Percentiles rank a stretch among this genome's conserved stretches.
phyloP scores from a whole-genome alignment of 2,797 vertebrate genomes.

The Clarias platycephalus region DNA sequence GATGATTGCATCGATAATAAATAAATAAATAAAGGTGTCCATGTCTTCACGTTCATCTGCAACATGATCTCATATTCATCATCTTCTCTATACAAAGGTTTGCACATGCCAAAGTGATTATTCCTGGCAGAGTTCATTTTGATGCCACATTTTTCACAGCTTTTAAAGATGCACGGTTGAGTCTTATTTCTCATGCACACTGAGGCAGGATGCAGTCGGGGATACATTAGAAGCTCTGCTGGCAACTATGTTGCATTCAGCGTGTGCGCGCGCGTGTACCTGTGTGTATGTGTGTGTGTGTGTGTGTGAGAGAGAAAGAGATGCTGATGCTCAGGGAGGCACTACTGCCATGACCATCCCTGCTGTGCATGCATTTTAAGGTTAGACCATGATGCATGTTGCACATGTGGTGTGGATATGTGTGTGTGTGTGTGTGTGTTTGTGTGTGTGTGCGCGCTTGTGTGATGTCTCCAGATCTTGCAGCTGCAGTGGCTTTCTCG shows the following conservation, averaged over 20 bases:
- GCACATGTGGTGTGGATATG: too few species aligned
- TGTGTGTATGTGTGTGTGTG: neutral
- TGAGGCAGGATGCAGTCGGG: conserved; percentile 37
- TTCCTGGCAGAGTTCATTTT: neutral
- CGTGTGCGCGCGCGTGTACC: neutral
- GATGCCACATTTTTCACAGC: neutral
- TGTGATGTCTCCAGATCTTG: neutral
- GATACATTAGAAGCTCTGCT: conserved; percentile 35
- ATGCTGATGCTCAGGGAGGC: neutral
- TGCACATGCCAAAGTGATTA: neutral
- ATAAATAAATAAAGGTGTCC: neutral
- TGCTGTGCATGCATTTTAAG: conserved; percentile 36
- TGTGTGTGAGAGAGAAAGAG: neutral
- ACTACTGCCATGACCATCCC: conserved; percentile 14
- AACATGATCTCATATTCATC: neutral
- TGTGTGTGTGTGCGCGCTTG: neutral
- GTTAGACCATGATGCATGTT: neutral
- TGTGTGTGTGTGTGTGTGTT: neutral
- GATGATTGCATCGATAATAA: neutral
- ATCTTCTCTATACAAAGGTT: too few species aligned
- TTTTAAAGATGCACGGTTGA: neutral
- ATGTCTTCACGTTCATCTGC: neutral
- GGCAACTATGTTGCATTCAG: neutral
- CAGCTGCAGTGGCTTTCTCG: neutral
- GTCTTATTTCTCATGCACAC: conserved; percentile 34